Evolutionary conservation across 53 echinoderm and acorn worm species (phyloP).

Genomic region (Crossaster papposus): DNA sequence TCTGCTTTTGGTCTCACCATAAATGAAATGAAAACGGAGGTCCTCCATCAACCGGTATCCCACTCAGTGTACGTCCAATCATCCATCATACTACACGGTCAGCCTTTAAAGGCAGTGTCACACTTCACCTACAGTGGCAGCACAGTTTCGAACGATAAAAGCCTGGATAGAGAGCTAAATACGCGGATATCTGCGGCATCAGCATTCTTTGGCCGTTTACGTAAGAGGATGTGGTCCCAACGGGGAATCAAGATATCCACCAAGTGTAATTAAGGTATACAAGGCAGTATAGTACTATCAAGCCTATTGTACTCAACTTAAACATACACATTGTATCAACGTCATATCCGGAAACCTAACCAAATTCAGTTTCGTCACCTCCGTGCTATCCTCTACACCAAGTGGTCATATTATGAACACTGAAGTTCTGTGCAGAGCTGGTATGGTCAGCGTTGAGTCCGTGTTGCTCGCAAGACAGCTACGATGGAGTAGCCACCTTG

Average conservation of each 20-base stretch:
- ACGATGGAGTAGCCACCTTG: neutral
- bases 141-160: neutral
- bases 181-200: neutral
- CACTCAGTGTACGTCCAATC: too few species aligned
- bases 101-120: too few species aligned
- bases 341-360: constrained; percentile 6
- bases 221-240: neutral
- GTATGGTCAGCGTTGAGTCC: neutral
- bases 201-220: neutral
- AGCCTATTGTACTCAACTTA: too few species aligned
- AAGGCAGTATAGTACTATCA: constrained; percentile 7
- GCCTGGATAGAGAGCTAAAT: neutral
- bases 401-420: constrained; percentile 5
- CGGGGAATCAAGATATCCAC: constrained; percentile 8
- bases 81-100: too few species aligned
- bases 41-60: too few species aligned
- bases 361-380: constrained; percentile 10
- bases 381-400: constrained; percentile 21
- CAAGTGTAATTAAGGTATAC: constrained; percentile 22
- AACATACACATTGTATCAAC: too few species aligned
- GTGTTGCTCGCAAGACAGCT: constrained; percentile 2
- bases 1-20: too few species aligned
- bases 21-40: too few species aligned
- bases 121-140: neutral
- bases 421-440: constrained; percentile 5